A percentile compares a stretch with the other conserved stretches of the same genome.
Conservation (phyloP, 2,797 vertebrate genomes). For the Melanotaenia trifasciata region DNA sequence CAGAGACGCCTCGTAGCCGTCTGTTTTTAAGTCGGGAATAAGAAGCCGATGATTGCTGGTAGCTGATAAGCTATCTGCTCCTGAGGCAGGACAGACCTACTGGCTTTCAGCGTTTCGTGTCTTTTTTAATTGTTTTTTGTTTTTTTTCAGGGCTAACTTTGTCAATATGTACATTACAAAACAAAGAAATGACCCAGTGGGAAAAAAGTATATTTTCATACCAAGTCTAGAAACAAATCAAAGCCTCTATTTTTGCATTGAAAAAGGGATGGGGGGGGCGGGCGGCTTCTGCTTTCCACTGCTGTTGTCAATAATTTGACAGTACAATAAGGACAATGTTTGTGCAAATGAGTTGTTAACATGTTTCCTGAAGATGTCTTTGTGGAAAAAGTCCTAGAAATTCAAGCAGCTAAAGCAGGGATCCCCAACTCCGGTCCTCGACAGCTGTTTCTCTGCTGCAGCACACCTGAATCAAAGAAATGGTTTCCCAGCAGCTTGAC, state of each 20-base stretch:
- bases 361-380: not conserved
- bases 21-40: not conserved
- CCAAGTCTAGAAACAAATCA: constrained; percentile 30
- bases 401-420: not conserved
- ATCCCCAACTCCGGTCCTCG: no score
- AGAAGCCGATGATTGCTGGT: not conserved
- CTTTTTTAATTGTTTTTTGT: not conserved
- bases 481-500: no score
- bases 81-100: constrained; percentile 39
- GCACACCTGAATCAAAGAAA: no score
- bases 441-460: no score
- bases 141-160: constrained; percentile 41
- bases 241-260: constrained; percentile 70
- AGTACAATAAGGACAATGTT: not conserved
- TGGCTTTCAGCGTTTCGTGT: constrained; percentile 33
- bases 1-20: constrained; percentile 89
- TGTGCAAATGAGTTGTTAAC: not conserved
- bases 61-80: constrained; percentile 3
- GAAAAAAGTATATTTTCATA: constrained; percentile 70
- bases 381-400: constrained; percentile 10
- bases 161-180: constrained; percentile 68
- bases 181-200: constrained; percentile 29
- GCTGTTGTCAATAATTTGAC: constrained; percentile 18
- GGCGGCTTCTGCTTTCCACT: not conserved
- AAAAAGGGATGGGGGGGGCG: constrained; percentile 3